Evolutionary conservation across 64 coral and sea anemone species (phyloP), one percentile per base, ranked within the genome.

Genomic region (Pachyseris speciosa): DNA sequence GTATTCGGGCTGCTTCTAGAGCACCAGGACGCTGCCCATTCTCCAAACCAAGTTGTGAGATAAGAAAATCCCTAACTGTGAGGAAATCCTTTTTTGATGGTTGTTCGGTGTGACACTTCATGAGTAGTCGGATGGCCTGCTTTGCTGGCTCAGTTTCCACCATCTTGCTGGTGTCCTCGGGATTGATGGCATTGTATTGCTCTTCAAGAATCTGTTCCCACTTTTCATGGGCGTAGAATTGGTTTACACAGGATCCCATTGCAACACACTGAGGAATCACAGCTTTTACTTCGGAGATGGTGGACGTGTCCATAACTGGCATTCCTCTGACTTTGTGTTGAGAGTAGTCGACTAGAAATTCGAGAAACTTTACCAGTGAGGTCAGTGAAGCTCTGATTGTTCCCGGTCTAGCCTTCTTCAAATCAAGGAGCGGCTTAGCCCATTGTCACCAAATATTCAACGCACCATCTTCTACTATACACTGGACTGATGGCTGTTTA

Each of bases 171-270:
- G 16, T 7, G 51, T 55, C 51, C 2, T 2, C 16, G n/a, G n/a
- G n/a, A n/a, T n/a, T n/a, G n/a, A n/a, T n/a, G n/a, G n/a, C n/a
- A n/a, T n/a, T n/a, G n/a, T n/a, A n/a, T n/a, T n/a, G n/a, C n/a
- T 75, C 72, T 30, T 75, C 72, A 25, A 75, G 11, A 12, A 47
- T 4, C 24, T 48, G n/a, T 28, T 75, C 72, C 72, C 72, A 75
- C 9, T 27, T 20, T n/a, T 47, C 42, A 7, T 75, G 26, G 10
- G 42, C 7, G 16, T 75, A 50, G 7, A 48, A 8, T 12, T 75
- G 22, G 29, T 29, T 50, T 26, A 75, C 44, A 10, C 25, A 47
- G 25, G 72, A 75, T 1, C 9, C 42, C 72, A 51, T 75, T n/a
- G 26, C 72, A 5, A 67, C 64, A 7, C 31, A 8, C 33, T 29